A percentile compares a stretch with the other conserved stretches of the same genome.
Evolutionary conservation across 1,140 invertebrate genomes (phyloP).

Genomic region (Cotesia vestalis): DNA sequence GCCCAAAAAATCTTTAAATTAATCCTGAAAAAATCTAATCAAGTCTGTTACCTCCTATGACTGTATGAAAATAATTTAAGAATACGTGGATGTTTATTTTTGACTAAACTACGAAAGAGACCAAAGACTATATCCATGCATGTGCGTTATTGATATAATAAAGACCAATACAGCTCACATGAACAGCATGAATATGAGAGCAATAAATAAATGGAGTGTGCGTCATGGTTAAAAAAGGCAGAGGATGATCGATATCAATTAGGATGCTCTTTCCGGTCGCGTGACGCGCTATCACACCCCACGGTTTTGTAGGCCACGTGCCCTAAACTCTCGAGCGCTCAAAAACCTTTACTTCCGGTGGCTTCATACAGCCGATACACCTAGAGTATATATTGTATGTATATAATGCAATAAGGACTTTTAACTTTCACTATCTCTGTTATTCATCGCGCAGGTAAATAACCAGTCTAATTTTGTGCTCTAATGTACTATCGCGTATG

Average conservation of each 20-base stretch:
- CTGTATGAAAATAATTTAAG: too few relatives aligned
- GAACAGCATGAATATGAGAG: too few relatives aligned
- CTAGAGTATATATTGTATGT: background rate
- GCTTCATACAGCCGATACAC: background rate
- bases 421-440: slow-evolving; percentile 11
- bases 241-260: slow-evolving; percentile 64
- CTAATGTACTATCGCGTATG: too few relatives aligned
- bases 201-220: slow-evolving; percentile 4
- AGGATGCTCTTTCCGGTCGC: slow-evolving; percentile 65
- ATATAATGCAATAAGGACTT: slow-evolving; percentile 12
- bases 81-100: too few relatives aligned
- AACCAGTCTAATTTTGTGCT: background rate
- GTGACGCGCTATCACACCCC: slow-evolving; percentile 47
- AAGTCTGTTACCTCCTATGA: too few relatives aligned
- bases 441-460: background rate
- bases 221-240: slow-evolving; percentile 25
- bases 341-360: slow-evolving; percentile 30
- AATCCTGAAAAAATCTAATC: too few relatives aligned
- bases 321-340: slow-evolving; percentile 19
- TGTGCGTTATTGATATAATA: too few relatives aligned
- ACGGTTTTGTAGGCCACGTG: slow-evolving; percentile 16
- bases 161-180: too few relatives aligned
- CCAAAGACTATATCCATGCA: too few relatives aligned
- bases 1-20: too few relatives aligned
- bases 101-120: too few relatives aligned